Evolutionary conservation across 2,888 invertebrate species (phyloP).

Genomic region (Agrotis exclamationis): DNA sequence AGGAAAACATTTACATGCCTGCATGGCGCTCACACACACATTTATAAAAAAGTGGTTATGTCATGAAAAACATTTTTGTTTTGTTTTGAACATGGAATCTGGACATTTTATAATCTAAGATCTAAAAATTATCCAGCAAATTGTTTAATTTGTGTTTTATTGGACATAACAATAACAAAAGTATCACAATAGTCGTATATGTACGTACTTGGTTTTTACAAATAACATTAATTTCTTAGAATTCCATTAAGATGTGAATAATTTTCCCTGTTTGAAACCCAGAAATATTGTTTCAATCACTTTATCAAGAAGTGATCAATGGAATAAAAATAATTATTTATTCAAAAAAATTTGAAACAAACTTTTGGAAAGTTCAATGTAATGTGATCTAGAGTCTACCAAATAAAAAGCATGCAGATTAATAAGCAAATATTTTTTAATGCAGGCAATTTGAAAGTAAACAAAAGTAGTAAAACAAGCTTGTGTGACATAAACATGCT

Average conservation of each 20-base stretch:
- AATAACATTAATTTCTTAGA: not conserved
- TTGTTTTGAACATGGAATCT: no score
- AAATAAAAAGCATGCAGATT: slow-evolving; percentile 41
- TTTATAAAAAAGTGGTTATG: no score
- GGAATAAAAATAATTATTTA: not conserved
- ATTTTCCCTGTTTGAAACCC: not conserved
- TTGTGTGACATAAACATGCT: slow-evolving; percentile 52
- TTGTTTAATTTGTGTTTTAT: no score
- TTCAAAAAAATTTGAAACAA: not conserved
- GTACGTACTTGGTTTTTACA: not conserved
- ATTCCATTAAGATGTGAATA: no score
- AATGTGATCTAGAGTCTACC: slow-evolving; percentile 1
- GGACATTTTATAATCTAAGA: no score
- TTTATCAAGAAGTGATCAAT: not conserved
- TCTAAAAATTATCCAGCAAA: no score
- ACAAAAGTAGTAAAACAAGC: slow-evolving; percentile 17
- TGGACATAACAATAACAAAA: no score
- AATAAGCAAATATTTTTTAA: slow-evolving; percentile 31
- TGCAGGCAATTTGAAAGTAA: slow-evolving; percentile 11
- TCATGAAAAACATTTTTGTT: no score
- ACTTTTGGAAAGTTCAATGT: slow-evolving; percentile 17
- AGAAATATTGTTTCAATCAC: not conserved
- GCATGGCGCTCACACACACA: no score
- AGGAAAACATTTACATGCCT: no score
- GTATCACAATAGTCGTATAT: no score